A percentile compares a stretch with the other conserved stretches of the same genome.
Conservation (phyloP, 2,797 vertebrate species). For the Carapus acus region DNA sequence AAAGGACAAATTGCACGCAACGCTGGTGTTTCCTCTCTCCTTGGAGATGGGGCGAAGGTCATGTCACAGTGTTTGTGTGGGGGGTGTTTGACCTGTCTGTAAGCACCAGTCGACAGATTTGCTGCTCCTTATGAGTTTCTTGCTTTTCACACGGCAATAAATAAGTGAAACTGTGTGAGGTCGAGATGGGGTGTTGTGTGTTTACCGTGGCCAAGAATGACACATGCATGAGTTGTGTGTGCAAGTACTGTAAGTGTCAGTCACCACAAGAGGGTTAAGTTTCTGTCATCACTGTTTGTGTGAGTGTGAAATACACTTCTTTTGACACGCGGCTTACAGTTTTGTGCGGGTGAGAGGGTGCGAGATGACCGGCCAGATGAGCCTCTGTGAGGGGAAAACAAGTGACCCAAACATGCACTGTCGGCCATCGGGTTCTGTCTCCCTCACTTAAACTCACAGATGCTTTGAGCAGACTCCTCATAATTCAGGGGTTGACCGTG, state of each 20-base stretch:
- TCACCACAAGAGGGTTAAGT: no score
- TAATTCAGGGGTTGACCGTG: no score
- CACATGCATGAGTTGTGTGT: slow-evolving; percentile 24
- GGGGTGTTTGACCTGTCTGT: slow-evolving; percentile 17
- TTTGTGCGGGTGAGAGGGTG: slow-evolving; percentile 71
- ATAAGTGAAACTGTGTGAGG: slow-evolving; percentile 43
- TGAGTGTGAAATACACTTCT: no score
- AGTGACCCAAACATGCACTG: slow-evolving; percentile 49
- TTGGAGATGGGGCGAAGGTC: slow-evolving; percentile 72
- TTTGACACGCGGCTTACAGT: no score
- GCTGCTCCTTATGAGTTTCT: slow-evolving; percentile 83
- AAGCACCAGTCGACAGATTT: slow-evolving; percentile 84
- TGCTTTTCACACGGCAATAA: slow-evolving; percentile 83
- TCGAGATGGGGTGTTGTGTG: slow-evolving; percentile 20
- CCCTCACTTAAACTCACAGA: slow-evolving; percentile 16
- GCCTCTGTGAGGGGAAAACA: slow-evolving; percentile 65
- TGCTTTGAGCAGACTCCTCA: no score
- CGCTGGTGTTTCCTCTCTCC: slow-evolving; percentile 61
- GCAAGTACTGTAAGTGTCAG: not conserved
- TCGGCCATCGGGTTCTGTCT: slow-evolving; percentile 22
- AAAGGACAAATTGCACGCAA: slow-evolving; percentile 45
- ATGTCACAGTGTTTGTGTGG: slow-evolving; percentile 51
- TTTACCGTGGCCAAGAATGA: no score
- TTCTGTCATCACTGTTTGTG: no score
- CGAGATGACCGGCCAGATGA: slow-evolving; percentile 82